Evolutionary conservation across 2,113 vertebrate species (phyloP).

Genomic region (Micronycteris hirsuta): DNA sequence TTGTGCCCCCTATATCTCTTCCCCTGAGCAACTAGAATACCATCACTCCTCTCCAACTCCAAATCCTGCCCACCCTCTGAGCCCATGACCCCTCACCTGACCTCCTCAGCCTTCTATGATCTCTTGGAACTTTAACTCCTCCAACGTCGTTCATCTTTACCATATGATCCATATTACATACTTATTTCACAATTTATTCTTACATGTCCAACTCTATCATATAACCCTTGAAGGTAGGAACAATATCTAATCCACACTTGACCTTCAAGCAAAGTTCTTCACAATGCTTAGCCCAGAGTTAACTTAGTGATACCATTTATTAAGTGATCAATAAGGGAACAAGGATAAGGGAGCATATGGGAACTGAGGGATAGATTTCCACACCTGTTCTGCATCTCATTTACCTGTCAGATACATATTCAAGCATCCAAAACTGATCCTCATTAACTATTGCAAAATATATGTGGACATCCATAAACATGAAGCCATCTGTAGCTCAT

Average conservation of each 20-base stretch:
- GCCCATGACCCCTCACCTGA: not conserved
- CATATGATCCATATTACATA: not conserved
- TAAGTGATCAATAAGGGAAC: not conserved
- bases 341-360: not conserved
- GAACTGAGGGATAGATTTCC: not conserved
- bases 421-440: not conserved
- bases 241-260: not conserved
- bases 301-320: not conserved
- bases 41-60: not conserved
- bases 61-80: not conserved
- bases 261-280: not conserved
- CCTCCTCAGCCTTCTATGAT: not conserved
- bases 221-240: not conserved
- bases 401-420: constrained; percentile 8
- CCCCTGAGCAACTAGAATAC: not conserved
- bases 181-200: not conserved
- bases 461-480: constrained; percentile 61
- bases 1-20: not conserved
- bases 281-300: not conserved
- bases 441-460: constrained; percentile 42
- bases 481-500: constrained; percentile 65
- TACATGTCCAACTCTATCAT: not conserved
- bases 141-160: not conserved
- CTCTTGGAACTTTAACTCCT: not conserved
- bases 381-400: constrained; percentile 12